Base-by-base conservation (phyloP, 1,140 invertebrate genomes). In the Trichonephila inaurata region DNA sequence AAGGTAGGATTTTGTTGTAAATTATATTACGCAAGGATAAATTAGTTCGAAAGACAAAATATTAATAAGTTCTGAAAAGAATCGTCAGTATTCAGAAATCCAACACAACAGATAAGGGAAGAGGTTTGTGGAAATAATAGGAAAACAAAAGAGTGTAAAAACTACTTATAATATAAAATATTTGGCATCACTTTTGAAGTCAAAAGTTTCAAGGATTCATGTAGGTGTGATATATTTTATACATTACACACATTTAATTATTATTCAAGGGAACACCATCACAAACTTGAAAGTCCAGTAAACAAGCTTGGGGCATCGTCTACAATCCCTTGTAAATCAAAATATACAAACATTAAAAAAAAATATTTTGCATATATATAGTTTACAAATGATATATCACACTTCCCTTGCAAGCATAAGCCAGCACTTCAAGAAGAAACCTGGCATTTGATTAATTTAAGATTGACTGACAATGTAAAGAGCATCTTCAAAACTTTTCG, bases 161-260 rank as follows among this genome's bases (percentile, higher is more conserved):
- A 64, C 62, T 64, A 21, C 21, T 64, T 19, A 64, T 21, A 64
- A 64, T 64, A 33, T 77, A 7, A 33, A 77, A 19, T 40, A 33
- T 5, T 77, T 77, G 69, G 28, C 72, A 77, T 77, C 72, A 77
- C 10, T 77, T 77, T 77, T 33, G 28, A 77, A 77, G 12, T 33
- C 18, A 69, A 69, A 69, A 24, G n/a, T 69, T 69, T 69, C 72
- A 77, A 77, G 72, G 72, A 77, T 77, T 40, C 33, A 28, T 40
- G 72, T 77, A 77, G 72, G 72, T 77, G 72, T 77, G 72, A 77
- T 40, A 19, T 77, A 77, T 77, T n/a, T 33, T 77, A 77, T 77
- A 16, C 62, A 64, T 64, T 21, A 64, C 21, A 28, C 28, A 28
- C 28, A 19, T 19, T 77, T 33, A 77, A 77, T 77, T 77, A 77